phyloP scores from a whole-genome alignment of 2,797 vertebrate species.

The Trachops cirrhosus region DNA sequence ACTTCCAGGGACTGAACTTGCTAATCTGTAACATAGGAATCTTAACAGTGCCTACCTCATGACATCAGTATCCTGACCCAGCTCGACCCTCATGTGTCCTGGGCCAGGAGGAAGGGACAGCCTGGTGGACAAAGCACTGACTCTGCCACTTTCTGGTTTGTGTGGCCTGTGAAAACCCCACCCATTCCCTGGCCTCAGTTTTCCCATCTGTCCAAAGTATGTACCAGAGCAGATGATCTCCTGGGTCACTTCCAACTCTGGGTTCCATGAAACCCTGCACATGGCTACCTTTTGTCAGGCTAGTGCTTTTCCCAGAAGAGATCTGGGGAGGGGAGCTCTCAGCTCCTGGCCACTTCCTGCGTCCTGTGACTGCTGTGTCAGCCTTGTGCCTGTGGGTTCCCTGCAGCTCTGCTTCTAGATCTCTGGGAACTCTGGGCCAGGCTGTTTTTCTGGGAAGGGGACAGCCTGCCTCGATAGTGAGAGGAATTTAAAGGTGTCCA shows the following conservation, averaged over 20 bases:
- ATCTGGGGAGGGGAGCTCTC: background rate
- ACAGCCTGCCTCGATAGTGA: background rate
- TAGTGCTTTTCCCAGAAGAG: background rate
- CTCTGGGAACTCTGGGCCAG: background rate
- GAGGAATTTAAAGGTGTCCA: background rate
- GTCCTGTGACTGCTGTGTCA: background rate
- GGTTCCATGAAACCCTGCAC: background rate
- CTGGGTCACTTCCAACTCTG: background rate
- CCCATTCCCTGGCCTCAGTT: background rate
- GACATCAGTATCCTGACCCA: no score
- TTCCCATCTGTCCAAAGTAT: background rate
- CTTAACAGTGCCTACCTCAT: background rate
- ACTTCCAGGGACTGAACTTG: background rate
- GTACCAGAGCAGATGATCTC: background rate
- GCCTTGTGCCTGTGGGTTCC: background rate
- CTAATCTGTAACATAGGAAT: no score
- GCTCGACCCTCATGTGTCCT: rapidly evolving
- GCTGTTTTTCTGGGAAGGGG: conserved; percentile 34
- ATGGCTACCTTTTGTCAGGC: background rate
- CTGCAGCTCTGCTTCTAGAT: background rate
- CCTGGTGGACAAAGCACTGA: background rate
- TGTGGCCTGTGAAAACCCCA: background rate
- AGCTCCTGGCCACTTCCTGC: no score
- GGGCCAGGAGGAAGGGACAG: background rate
- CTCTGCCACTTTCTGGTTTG: background rate